A percentile compares a stretch with the other conserved stretches of the same genome.
Evolutionary conservation across 2,797 vertebrate genomes (phyloP).

Genomic region (Psittacula derbiana): DNA sequence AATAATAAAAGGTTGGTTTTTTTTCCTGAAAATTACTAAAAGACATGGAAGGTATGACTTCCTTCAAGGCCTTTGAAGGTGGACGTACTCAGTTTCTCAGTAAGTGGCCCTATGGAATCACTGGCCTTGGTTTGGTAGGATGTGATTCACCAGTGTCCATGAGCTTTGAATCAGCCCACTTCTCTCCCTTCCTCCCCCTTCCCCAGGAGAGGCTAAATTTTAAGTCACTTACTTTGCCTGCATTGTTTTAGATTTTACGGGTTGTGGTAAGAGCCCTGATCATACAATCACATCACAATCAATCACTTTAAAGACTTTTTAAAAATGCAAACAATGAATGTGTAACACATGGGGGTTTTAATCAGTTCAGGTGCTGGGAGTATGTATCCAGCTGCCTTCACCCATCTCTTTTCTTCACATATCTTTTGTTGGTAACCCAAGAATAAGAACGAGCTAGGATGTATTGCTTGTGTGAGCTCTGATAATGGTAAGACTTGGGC

Average conservation of each 20-base stretch:
- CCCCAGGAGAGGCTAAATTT: constrained; percentile 64
- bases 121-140: constrained; percentile 6
- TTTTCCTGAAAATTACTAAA: neutral
- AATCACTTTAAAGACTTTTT: constrained; percentile 58
- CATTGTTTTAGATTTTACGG: constrained; percentile 25
- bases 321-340: constrained; percentile 57
- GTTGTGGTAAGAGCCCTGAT: constrained; percentile 56
- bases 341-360: constrained; percentile 57
- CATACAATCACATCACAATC: constrained; percentile 73
- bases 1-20: neutral
- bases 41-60: neutral
- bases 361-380: constrained; percentile 58
- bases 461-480: neutral
- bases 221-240: constrained; percentile 69
- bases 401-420: constrained; percentile 39
- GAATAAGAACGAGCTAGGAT: neutral
- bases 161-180: constrained; percentile 24
- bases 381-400: constrained; percentile 54
- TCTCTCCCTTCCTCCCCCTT: constrained; percentile 19
- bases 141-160: neutral
- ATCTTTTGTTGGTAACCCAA: constrained; percentile 16
- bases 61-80: neutral
- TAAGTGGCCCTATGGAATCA: neutral
- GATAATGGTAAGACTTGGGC: neutral
- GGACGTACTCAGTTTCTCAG: neutral